These are phyloP conservation scores for Temnothorax longispinosus DNA, from an alignment of 1,140 invertebrate genomes.

Conservation along the genomic window DNA sequence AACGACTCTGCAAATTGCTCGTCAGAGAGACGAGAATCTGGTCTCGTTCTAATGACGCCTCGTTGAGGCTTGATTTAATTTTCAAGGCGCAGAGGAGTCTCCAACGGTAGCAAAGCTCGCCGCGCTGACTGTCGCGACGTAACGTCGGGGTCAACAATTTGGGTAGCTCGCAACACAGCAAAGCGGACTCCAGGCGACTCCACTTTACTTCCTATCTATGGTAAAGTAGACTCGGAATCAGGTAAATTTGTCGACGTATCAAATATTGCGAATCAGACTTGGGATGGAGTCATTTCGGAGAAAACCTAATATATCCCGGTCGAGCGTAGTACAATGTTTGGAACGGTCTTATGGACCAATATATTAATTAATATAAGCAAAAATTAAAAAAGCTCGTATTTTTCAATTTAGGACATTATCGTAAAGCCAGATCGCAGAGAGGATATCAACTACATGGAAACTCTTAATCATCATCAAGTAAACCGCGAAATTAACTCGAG, in stretches of 20 bases:
- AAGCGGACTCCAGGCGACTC: not conserved
- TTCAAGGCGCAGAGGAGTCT: slow-evolving; percentile 56
- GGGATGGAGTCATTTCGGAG: not conserved
- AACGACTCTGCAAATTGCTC: slow-evolving; percentile 18
- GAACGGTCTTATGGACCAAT: not conserved
- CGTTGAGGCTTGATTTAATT: slow-evolving; percentile 71
- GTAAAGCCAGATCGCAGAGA: not conserved
- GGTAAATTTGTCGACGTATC: not conserved
- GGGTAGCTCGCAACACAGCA: not conserved
- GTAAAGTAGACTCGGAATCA: not conserved
- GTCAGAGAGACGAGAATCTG: slow-evolving; percentile 34
- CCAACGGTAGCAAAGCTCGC: slow-evolving; percentile 46
- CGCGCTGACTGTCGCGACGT: slow-evolving; percentile 25
- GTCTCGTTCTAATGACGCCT: slow-evolving; percentile 67
- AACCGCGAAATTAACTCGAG: slow-evolving; percentile 6
- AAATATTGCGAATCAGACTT: slow-evolving; percentile 8
- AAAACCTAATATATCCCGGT: not conserved
- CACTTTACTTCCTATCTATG: not conserved
- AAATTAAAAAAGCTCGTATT: not conserved
- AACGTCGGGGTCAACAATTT: slow-evolving; percentile 17
- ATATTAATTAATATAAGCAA: not conserved
- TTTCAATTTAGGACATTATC: not conserved
- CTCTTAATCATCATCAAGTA: slow-evolving; percentile 37
- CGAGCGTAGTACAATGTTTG: not conserved
- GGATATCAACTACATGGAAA: not conserved